Evolutionary conservation across 1,140 invertebrate species (phyloP).

Genomic region (Diachasmimorpha longicaudata): DNA sequence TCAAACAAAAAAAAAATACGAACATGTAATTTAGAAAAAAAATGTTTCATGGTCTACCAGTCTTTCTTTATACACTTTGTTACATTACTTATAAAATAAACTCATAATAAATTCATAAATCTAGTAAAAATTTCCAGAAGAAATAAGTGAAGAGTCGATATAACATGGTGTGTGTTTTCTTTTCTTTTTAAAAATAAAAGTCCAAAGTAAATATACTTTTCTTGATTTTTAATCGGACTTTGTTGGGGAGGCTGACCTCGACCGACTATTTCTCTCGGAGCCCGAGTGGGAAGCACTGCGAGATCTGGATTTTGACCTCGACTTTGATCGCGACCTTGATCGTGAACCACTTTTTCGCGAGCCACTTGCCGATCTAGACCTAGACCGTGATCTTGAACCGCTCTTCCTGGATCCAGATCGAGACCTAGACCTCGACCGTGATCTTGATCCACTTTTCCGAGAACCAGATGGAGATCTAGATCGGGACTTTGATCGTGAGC

Average conservation of each 20-base stretch:
- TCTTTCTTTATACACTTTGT: conserved; percentile 10
- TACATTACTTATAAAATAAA: neutral
- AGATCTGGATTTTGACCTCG: neutral
- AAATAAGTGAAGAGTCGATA: neutral
- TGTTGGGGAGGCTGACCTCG: neutral
- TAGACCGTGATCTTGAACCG: conserved; percentile 44
- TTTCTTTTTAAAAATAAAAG: neutral
- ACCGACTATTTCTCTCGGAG: neutral
- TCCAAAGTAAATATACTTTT: neutral
- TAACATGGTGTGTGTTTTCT: neutral
- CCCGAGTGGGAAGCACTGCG: neutral
- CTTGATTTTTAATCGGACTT: neutral
- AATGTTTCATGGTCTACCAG: conserved; percentile 2
- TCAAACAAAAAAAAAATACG: conserved; percentile 1
- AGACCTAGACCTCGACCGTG: conserved; percentile 34
- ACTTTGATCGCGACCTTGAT: neutral
- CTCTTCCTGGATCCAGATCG: conserved; percentile 22
- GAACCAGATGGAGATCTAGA: neutral
- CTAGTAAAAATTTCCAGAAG: neutral
- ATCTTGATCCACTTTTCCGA: conserved; percentile 9
- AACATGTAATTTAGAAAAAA: neutral
- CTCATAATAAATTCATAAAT: neutral
- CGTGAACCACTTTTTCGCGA: neutral
- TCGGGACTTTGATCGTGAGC: neutral
- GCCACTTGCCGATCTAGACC: conserved; percentile 38